Conservation (phyloP, 2,797 vertebrate species). For the Rhynchonycteris naso region DNA sequence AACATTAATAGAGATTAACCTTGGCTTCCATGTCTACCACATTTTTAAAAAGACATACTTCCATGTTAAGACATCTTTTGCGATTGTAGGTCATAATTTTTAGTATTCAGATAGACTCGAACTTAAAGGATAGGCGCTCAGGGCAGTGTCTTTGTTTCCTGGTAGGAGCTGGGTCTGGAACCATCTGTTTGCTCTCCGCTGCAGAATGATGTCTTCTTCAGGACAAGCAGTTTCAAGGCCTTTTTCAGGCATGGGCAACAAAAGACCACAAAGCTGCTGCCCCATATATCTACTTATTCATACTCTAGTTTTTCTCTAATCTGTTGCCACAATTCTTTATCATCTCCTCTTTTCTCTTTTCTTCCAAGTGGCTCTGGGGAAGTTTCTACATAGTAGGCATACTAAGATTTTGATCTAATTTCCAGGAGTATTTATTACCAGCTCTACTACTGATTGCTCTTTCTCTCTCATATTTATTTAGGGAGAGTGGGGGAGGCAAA, state of each 20-base stretch:
- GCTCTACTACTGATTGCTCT: neutral
- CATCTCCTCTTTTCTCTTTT: neutral
- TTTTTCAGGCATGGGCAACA: neutral
- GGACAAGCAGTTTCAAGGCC: neutral
- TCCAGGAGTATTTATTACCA: neutral
- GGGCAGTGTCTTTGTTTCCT: neutral
- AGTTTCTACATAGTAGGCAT: neutral
- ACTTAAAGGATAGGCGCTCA: neutral
- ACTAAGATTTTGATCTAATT: neutral
- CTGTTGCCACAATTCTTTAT: neutral
- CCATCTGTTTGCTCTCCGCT: neutral
- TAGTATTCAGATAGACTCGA: neutral
- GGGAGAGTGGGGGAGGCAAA: too few relatives aligned
- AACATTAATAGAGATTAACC: constrained; percentile 1
- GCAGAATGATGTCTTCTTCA: neutral
- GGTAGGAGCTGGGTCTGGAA: neutral
- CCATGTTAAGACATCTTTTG: neutral
- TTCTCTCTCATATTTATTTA: too few relatives aligned
- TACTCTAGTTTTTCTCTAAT: neutral
- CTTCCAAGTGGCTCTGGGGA: neutral
- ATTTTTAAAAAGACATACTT: neutral
- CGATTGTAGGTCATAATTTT: neutral
- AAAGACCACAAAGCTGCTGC: neutral
- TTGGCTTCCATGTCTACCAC: neutral
- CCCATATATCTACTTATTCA: neutral